A percentile compares a stretch with the other conserved stretches of the same genome.
Conservation (phyloP, 2,113 vertebrate species). For the Larimichthys polyactis region DNA sequence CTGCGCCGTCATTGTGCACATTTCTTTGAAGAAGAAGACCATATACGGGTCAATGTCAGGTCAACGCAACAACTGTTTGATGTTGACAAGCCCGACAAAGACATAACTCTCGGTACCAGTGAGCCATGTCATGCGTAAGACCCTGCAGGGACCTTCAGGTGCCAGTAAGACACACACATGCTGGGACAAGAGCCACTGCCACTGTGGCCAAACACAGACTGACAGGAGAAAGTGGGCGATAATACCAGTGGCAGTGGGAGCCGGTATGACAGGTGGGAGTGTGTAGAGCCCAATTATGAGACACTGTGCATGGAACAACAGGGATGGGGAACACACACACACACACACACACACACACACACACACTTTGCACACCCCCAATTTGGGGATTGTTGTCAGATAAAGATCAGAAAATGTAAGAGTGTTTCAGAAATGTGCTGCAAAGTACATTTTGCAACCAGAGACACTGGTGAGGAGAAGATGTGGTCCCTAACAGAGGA, state of each 20-base stretch:
- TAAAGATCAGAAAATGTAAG: slow-evolving; percentile 50
- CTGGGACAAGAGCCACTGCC: slow-evolving; percentile 35
- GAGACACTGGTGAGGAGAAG: not conserved
- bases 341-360: slow-evolving; percentile 20
- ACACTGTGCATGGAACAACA: slow-evolving; percentile 50
- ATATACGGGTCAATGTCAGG: slow-evolving; percentile 20
- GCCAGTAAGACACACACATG: slow-evolving; percentile 38
- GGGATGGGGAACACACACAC: slow-evolving; percentile 20
- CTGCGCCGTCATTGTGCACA: not conserved
- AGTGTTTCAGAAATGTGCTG: slow-evolving; percentile 30
- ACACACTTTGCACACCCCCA: slow-evolving; percentile 31
- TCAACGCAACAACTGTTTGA: slow-evolving; percentile 42
- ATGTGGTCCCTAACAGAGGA: slow-evolving; percentile 23
- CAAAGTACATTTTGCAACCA: slow-evolving; percentile 17
- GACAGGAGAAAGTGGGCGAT: slow-evolving; percentile 48
- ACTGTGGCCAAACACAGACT: slow-evolving; percentile 47
- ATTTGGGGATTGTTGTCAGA: slow-evolving; percentile 55
- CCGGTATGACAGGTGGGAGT: slow-evolving; percentile 57
- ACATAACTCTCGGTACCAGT: slow-evolving; percentile 33
- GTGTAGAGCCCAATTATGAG: slow-evolving; percentile 60
- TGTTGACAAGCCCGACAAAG: slow-evolving; percentile 59
- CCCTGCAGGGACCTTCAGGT: slow-evolving; percentile 35
- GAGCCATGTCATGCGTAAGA: slow-evolving; percentile 39
- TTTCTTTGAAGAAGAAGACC: slow-evolving; percentile 28
- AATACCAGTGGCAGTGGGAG: slow-evolving; percentile 40